phyloP scores from a whole-genome alignment of 2,888 invertebrate genomes.

The Aethes cnicana region DNA sequence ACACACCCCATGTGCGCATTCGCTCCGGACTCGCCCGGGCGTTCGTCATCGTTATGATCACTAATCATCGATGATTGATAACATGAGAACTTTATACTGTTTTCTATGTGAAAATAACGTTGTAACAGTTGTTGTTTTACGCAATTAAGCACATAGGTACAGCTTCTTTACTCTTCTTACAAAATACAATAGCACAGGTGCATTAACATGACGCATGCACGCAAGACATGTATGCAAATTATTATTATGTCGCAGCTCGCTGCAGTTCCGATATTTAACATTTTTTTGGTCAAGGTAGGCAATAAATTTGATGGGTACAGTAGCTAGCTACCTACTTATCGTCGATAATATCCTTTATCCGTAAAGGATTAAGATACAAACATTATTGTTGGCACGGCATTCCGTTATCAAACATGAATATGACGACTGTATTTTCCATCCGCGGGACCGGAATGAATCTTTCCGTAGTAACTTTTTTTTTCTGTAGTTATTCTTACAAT shows the following conservation, averaged over 20 bases:
- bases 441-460: conserved; percentile 48
- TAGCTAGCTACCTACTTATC: neutral
- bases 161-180: neutral
- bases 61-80: conserved; percentile 47
- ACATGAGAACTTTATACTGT: conserved; percentile 40
- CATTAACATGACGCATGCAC: no score
- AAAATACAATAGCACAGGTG: no score
- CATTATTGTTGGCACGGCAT: conserved; percentile 12
- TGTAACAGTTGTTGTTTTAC: conserved; percentile 10
- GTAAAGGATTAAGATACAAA: conserved; percentile 15
- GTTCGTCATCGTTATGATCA: conserved; percentile 47
- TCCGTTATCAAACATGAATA: conserved; percentile 29
- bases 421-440: conserved; percentile 36
- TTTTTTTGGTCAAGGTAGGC: neutral
- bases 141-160: conserved; percentile 7
- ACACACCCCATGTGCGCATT: conserved; percentile 53
- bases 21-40: conserved; percentile 53
- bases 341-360: conserved; percentile 1
- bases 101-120: conserved; percentile 19
- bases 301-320: neutral
- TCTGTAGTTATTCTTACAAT: conserved; percentile 38
- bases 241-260: no score
- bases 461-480: conserved; percentile 39
- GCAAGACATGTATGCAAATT: no score
- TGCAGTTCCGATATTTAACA: neutral